Conservation (phyloP, 2,888 invertebrate genomes). For the Lepetodrilus schrolli region DNA sequence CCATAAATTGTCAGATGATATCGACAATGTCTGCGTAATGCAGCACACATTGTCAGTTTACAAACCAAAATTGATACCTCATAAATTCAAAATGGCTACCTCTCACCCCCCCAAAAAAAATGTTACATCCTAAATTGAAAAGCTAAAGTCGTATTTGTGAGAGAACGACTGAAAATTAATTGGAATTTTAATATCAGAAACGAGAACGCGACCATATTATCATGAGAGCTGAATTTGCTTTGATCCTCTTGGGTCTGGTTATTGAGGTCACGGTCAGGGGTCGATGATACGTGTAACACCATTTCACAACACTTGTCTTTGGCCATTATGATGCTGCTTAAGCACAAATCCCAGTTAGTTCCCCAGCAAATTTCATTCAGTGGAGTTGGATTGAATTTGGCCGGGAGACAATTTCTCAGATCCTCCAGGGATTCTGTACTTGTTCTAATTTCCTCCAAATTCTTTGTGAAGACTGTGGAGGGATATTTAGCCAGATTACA, state of each 20-base stretch:
- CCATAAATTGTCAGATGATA: too few species aligned
- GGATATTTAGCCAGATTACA: constrained; percentile 18
- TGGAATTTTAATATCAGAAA: background rate
- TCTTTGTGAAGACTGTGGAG: background rate
- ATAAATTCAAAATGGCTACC: too few species aligned
- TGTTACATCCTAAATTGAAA: too few species aligned
- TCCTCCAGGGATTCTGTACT: background rate
- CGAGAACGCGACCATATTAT: background rate
- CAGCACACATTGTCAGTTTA: too few species aligned
- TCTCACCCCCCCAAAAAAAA: too few species aligned
- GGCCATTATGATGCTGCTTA: background rate
- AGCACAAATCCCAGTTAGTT: background rate
- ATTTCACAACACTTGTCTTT: background rate
- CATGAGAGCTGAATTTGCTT: background rate
- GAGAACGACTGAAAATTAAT: too few species aligned
- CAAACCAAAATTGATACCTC: too few species aligned
- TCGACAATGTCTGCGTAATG: too few species aligned
- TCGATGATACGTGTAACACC: background rate
- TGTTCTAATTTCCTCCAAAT: constrained; percentile 17
- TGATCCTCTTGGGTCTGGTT: background rate
- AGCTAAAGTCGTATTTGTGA: too few species aligned
- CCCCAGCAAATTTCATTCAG: constrained; percentile 2
- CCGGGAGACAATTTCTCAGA: background rate
- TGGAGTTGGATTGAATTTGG: background rate
- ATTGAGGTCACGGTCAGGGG: background rate